Percentiles rank a stretch among this genome's conserved stretches.
phyloP scores from a whole-genome alignment of 1,140 invertebrate genomes.

The Mercenaria mercenaria region DNA sequence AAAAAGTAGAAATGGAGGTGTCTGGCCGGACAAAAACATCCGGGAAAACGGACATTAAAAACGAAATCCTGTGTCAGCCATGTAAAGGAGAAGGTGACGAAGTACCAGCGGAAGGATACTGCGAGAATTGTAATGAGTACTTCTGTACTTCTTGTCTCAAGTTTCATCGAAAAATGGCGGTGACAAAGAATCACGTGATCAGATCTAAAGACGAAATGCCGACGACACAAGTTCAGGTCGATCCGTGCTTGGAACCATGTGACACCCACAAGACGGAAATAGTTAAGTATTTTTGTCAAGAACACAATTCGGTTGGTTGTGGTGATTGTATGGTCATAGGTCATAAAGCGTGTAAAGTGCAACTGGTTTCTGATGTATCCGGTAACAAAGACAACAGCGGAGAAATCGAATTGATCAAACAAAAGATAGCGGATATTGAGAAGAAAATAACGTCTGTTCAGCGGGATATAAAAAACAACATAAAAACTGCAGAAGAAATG shows the following conservation, averaged over 20 bases:
- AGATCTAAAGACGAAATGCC: not conserved
- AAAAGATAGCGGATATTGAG: not conserved
- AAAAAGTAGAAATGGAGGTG: no score
- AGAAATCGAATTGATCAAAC: not conserved
- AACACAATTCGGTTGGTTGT: not conserved
- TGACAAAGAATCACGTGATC: not conserved
- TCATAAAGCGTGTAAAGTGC: not conserved
- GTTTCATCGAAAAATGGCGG: not conserved
- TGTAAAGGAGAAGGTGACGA: not conserved
- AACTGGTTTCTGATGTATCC: not conserved
- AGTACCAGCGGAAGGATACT: not conserved
- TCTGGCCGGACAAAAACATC: no score
- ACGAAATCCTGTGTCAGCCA: not conserved
- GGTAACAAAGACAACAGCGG: not conserved
- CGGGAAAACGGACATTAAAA: not conserved
- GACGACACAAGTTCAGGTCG: not conserved
- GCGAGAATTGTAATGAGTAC: not conserved
- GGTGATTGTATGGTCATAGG: not conserved
- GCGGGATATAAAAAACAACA: not conserved
- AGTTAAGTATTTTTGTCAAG: not conserved
- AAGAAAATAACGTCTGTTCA: not conserved
- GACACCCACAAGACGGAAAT: not conserved
- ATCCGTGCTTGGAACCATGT: not conserved
- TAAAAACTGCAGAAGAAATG: not conserved
- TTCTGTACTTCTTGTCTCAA: not conserved